Conservation (phyloP, 2,797 vertebrate species). For the Antennarius maculatus region DNA sequence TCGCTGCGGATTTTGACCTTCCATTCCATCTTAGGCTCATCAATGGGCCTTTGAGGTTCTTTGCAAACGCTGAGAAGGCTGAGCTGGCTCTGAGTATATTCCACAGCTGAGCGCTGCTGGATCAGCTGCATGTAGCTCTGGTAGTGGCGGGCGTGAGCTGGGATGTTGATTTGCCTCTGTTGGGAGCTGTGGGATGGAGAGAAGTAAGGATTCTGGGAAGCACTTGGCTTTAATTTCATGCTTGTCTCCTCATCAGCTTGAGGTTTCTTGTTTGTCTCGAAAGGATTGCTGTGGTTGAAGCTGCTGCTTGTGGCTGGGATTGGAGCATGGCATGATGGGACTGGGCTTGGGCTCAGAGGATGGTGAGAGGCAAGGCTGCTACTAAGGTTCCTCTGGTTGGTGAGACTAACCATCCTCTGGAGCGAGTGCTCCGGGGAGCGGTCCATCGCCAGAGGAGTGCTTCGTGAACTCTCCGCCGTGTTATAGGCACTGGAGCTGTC, state of each 20-base stretch:
- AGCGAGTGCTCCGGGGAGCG: constrained; percentile 92
- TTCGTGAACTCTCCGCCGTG: constrained; percentile 95
- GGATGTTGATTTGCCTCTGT: constrained; percentile 87
- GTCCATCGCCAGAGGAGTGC: constrained; percentile 90
- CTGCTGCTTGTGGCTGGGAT: constrained; percentile 77
- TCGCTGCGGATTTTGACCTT: constrained; percentile 97
- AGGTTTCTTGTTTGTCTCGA: constrained; percentile 75
- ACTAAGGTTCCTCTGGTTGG: constrained; percentile 91
- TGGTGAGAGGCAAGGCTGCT: constrained; percentile 73
- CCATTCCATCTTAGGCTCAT: constrained; percentile 95
- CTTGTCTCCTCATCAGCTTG: constrained; percentile 76
- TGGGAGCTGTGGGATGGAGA: constrained; percentile 91
- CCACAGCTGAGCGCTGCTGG: constrained; percentile 93
- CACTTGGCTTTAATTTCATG: constrained; percentile 70
- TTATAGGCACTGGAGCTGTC: constrained; percentile 98
- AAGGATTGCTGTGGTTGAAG: constrained; percentile 77
- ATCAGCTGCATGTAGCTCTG: constrained; percentile 98
- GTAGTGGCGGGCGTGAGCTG: constrained; percentile 92
- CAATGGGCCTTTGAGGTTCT: constrained; percentile 79
- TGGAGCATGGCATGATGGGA: constrained; percentile 67
- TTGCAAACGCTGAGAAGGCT: constrained; percentile 90
- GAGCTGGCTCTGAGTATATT: constrained; percentile 94
- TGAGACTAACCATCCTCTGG: constrained; percentile 90
- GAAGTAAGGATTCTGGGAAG: constrained; percentile 87
- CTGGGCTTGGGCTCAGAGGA: constrained; percentile 65